Base-by-base conservation (phyloP, 2,888 invertebrate species). In the Eilema depressum region DNA sequence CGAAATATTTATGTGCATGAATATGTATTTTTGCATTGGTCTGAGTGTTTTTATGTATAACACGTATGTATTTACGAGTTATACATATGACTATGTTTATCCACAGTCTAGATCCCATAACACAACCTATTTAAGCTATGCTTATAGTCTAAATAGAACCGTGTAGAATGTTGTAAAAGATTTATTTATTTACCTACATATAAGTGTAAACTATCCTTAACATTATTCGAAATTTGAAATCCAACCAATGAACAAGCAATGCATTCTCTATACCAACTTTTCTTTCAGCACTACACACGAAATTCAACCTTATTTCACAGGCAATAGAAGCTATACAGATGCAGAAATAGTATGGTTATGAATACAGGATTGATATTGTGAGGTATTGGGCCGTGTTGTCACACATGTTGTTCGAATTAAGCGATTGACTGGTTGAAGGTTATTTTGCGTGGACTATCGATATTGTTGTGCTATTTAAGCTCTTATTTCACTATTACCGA, bases 171-270 rank as follows among this genome's bases (percentile, higher is more conserved):
- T n/a, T n/a, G n/a, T n/a, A n/a, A n/a, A n/a, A n/a, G 28, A 28
- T 28, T 28, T 33, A 33, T 33, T 33, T 33, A 33, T 33, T 33
- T 33, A 33, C 30, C 10, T 33, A n/a, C 4, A 37, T 37, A 37
- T 5, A 23, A 80, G 70, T 82, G 60, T 83, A 63, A 30, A 75
- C 41, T n/a, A 62, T 25, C 74, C 85, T 79, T 86, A 76, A 85
- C 30, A 77, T 81, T 74, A 75, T 85, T 85, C 81, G 79, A 83
- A 86, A 83, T 86, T 82, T 83, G 79, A 84, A 86, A 84, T 82
- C 84, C 83, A 86, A 88, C 85, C 85, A 80, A 89, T 88, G 84
- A 84, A 84, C 85, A 83, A 81, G 80, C 83, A 83, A 87, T 86
- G 83, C 88, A 85, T 80, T 77, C 76, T 75, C 60, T 73, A 64